Base-by-base conservation (phyloP, 2,797 vertebrate species). In the Parotocinclus haroldoi region DNA sequence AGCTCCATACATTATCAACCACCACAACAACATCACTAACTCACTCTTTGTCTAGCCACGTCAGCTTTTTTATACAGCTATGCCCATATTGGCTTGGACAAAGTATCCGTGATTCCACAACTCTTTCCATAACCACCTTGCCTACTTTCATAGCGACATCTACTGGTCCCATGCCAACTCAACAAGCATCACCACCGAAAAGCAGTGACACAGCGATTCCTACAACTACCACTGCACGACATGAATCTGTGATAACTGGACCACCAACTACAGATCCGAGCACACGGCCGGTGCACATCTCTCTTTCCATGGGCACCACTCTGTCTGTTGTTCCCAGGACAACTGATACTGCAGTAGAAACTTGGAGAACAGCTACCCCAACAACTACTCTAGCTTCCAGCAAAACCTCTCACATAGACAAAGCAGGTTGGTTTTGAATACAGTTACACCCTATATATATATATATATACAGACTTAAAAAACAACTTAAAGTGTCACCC, bases 391-490 rank as follows among this genome's bases (percentile, higher is more conserved):
- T 39, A 0, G 68, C 37, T n/a, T 16, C 69, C 17, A 79, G 60
- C 66, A 80, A 11, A 73, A 0, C 66, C 0, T 11, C 12, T 14
- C 55, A 75, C 17, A 68, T 68, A 0, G 84, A 87, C 12, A 82
- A 68, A 77, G 63, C 87, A 85, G 88, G 87, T 82, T 76, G 2
- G 27, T 27, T 2, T 27, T 27, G n/a, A n/a, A n/a, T n/a, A n/a
- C n/a, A n/a, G n/a, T n/a, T n/a, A n/a, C 27, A 2, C 27, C 50
- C 56, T 50, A 60, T 38, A 56, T 9, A 12, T 7, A 40, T 42
- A 38, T 7, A 59, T 12, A 16, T 40, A 48, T 9, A 37, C 37
- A 67, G 27, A 27, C 27, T n/a, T n/a, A n/a, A n/a, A n/a, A n/a
- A n/a, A n/a, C n/a, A n/a, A n/a, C n/a, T n/a, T n/a, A n/a, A n/a